Evolutionary conservation across 2,797 vertebrate genomes (phyloP), one percentile per base, ranked within the genome.

Genomic region (Borostomias antarcticus): DNA sequence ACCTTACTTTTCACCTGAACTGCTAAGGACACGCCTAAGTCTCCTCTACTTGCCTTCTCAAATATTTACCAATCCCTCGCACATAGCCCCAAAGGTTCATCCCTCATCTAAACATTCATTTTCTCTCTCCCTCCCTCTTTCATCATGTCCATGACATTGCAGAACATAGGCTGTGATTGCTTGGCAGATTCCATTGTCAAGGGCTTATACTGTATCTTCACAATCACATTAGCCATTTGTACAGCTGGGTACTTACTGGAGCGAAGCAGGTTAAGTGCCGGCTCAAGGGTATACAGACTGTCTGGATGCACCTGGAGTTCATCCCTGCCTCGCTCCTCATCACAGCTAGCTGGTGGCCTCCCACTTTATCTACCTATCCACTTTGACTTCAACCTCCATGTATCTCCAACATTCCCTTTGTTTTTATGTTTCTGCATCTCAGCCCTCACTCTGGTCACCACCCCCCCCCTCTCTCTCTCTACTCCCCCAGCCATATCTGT

Each of bases 141-240:
- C 82, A 82, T 84, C 81, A 70, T 64, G 17, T 26, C 68, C 70
- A 63, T 59, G 71, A 73, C 68, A 70, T 80, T 54, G 80, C 85
- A 79, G 77, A 88, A 85, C 83, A 85, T 87, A 82, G 85, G 73
- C 77, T 82, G 70, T 87, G 87, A 90, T 90, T 86, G 82, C 82
- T 81, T 85, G 85, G 86, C 86, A 90, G 89, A 89, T 81, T 88
- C 84, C 87, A 88, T 89, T 90, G 87, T 90, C 80, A 81, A 43
- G 74, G 77, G 77, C 86, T 84, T 87, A 83, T 85, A n/a, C n/a
- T n/a, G n/a, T n/a, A 82, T 89, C 88, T 85, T 78, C 78, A 80
- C 87, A 89, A 91, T 92, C 86, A 86, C 80, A 86, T 91, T 89
- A 89, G 77, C 85, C 84, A 75, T 89, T 89, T 88, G 85, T 82